A percentile compares a stretch with the other conserved stretches of the same genome.
phyloP scores from a whole-genome alignment of 1,140 invertebrate genomes.

The Sitophilus oryzae region DNA sequence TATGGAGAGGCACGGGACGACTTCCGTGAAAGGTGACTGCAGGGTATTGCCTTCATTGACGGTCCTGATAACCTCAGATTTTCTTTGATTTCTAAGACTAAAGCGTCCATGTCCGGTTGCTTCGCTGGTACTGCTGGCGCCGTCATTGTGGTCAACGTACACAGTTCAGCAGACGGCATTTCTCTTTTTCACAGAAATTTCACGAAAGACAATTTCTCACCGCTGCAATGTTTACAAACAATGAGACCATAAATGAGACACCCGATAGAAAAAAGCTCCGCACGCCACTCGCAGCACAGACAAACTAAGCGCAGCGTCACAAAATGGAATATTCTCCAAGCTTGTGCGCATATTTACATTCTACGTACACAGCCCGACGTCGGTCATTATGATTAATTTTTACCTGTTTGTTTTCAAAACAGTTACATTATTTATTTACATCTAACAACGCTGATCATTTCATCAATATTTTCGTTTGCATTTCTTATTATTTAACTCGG shows the following conservation, averaged over 20 bases:
- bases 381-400: too few relatives aligned
- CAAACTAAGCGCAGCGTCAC: constrained; percentile 19
- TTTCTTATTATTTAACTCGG: too few relatives aligned
- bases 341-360: constrained; percentile 11
- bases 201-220: constrained; percentile 9
- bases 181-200: constrained; percentile 15
- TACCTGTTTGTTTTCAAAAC: neutral
- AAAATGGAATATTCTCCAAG: constrained; percentile 3
- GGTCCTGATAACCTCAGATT: constrained; percentile 55
- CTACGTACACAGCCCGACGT: neutral
- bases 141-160: constrained; percentile 26
- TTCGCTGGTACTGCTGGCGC: constrained; percentile 24
- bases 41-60: constrained; percentile 37
- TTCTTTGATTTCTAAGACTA: constrained; percentile 65
- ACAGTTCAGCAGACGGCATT: constrained; percentile 42
- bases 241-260: constrained; percentile 15
- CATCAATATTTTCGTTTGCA: too few relatives aligned
- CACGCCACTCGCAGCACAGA: constrained; percentile 7
- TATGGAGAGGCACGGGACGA: constrained; percentile 56
- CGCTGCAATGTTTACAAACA: constrained; percentile 25
- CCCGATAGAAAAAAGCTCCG: constrained; percentile 12
- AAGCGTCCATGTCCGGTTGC: constrained; percentile 51
- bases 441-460: too few relatives aligned
- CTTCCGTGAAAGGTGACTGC: constrained; percentile 39
- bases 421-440: constrained; percentile 3